phyloP scores from a whole-genome alignment of 2,113 vertebrate species.

The Carlito syrichta region DNA sequence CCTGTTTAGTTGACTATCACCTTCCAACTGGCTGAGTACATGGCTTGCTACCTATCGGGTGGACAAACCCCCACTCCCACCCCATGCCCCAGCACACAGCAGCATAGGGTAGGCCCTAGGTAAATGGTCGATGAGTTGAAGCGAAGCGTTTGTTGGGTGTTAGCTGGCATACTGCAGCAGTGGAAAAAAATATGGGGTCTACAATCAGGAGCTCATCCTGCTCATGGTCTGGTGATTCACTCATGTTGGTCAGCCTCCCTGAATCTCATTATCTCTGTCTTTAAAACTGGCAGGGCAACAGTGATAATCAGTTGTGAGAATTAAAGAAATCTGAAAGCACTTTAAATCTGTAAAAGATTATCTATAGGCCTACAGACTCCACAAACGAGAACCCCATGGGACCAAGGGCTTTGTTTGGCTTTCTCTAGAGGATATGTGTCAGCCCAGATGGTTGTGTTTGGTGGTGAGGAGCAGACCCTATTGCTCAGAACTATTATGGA shows the following conservation, averaged over 20 bases:
- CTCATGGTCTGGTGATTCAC: too few relatives aligned
- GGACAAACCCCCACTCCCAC: background rate
- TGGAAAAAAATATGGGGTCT: background rate
- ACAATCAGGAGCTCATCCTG: background rate
- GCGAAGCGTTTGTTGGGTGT: background rate
- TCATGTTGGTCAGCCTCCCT: background rate
- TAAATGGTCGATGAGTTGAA: background rate
- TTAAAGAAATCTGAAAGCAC: background rate
- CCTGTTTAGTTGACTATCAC: too few relatives aligned
- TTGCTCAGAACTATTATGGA: background rate
- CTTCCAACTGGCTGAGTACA: background rate
- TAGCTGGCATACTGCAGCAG: background rate
- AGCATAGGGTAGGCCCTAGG: too few relatives aligned
- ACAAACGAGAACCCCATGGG: background rate
- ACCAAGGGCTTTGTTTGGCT: background rate
- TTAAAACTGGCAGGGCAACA: background rate
- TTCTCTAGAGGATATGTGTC: background rate
- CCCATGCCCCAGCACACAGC: background rate
- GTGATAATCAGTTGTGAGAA: background rate
- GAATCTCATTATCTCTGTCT: background rate
- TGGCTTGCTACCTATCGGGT: too few relatives aligned
- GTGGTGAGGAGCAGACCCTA: background rate
- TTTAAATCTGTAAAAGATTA: background rate
- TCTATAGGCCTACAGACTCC: fast-evolving
- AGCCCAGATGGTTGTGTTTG: background rate